Evolutionary conservation across 1,140 invertebrate species (phyloP).

Genomic region (Ceratosolen fusciceps): DNA sequence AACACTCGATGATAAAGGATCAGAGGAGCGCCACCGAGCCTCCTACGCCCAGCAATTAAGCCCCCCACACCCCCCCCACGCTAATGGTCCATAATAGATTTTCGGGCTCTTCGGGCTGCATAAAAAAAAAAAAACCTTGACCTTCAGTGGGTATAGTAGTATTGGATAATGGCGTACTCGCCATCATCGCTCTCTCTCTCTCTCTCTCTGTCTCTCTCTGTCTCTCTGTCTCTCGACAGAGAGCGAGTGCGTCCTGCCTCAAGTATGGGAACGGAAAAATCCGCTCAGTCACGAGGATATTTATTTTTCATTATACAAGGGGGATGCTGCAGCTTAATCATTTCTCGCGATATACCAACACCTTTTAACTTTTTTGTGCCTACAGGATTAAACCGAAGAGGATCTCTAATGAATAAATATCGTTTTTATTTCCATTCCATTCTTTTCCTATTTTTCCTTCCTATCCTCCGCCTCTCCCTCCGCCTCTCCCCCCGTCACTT

Average conservation of each 20-base stretch:
- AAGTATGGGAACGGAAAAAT: neutral
- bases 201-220: constrained; percentile 12
- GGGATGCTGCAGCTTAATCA: constrained; percentile 22
- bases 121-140: no score
- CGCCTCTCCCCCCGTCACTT: no score
- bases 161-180: neutral
- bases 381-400: neutral
- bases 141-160: neutral
- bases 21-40: constrained; percentile 4
- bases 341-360: neutral
- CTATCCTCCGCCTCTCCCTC: no score
- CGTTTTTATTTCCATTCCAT: neutral
- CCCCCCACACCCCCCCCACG: no score
- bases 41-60: constrained; percentile 40
- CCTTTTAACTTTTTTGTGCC: neutral
- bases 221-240: no score
- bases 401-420: neutral
- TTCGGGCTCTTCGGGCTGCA: neutral
- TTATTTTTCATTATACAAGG: constrained; percentile 19
- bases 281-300: neutral
- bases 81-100: constrained; percentile 39
- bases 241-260: neutral
- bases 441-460: no score
- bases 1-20: constrained; percentile 20
- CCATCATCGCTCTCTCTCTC: neutral